phyloP scores from a whole-genome alignment of 2,113 vertebrate species.

The Meriones unguiculatus region DNA sequence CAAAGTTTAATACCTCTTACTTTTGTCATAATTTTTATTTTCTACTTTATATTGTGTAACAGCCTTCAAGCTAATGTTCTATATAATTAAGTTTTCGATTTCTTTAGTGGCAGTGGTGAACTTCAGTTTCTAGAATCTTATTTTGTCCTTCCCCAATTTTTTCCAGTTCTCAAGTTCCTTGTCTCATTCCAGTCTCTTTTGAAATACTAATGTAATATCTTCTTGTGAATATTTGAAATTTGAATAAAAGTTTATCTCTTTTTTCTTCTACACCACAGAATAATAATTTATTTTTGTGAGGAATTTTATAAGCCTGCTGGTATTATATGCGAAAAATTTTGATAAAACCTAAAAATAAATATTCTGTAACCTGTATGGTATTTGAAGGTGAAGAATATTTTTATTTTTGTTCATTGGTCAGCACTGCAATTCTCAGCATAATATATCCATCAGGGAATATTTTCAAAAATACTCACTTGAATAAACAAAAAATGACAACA shows the following conservation, averaged over 20 bases:
- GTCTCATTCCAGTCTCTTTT: neutral
- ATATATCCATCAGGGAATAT: neutral
- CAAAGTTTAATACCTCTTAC: neutral
- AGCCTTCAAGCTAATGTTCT: neutral
- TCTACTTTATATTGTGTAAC: neutral
- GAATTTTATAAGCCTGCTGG: neutral
- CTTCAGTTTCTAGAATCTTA: neutral
- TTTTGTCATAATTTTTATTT: neutral
- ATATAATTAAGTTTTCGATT: constrained; percentile 4
- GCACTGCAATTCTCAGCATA: neutral
- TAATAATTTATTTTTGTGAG: neutral
- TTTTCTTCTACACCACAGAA: neutral
- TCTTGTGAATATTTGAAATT: neutral
- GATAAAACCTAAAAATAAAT: neutral
- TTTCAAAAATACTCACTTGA: neutral
- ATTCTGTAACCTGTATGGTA: neutral
- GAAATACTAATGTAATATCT: neutral
- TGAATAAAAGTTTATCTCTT: neutral
- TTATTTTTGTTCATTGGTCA: neutral
- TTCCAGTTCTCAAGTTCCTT: neutral
- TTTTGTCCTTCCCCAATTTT: neutral
- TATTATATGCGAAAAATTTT: neutral
- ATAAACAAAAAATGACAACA: neutral
- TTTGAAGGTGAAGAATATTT: neutral
- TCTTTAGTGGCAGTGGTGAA: neutral